Evolutionary conservation across 2,113 vertebrate species (phyloP).

Genomic region (Crotalus viridis): DNA sequence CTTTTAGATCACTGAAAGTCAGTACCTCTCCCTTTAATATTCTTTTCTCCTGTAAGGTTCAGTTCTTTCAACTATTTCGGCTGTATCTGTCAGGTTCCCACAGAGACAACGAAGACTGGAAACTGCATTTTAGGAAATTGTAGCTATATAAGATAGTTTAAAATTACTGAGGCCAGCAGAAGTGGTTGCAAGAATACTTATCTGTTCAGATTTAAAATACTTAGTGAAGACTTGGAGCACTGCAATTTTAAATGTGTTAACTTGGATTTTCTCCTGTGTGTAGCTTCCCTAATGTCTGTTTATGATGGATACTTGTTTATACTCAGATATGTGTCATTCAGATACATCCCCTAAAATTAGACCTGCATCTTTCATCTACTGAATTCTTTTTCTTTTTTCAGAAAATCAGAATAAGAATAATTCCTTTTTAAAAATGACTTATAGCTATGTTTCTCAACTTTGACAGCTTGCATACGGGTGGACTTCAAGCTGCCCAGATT

Average conservation of each 20-base stretch:
- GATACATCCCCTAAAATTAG: background rate
- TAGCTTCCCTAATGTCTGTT: background rate
- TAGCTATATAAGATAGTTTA: background rate
- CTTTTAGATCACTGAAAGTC: background rate
- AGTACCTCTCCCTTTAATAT: background rate
- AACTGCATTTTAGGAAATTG: background rate
- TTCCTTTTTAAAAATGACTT: background rate
- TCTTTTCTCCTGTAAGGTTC: background rate
- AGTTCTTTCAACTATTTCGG: background rate
- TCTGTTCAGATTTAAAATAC: background rate
- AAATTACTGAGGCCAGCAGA: background rate
- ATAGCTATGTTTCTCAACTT: background rate
- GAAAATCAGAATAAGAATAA: background rate
- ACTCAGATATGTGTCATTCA: background rate
- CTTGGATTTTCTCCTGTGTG: background rate
- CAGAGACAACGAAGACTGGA: background rate
- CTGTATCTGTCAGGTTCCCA: background rate
- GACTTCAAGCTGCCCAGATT: background rate
- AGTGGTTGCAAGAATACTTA: background rate
- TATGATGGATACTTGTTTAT: background rate
- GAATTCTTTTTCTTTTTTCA: background rate
- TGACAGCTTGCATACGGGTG: background rate
- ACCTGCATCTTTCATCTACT: background rate
- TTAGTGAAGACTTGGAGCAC: background rate
- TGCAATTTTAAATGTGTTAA: background rate